Base-by-base conservation (phyloP, 2,113 vertebrate genomes). In the Mirounga angustirostris region DNA sequence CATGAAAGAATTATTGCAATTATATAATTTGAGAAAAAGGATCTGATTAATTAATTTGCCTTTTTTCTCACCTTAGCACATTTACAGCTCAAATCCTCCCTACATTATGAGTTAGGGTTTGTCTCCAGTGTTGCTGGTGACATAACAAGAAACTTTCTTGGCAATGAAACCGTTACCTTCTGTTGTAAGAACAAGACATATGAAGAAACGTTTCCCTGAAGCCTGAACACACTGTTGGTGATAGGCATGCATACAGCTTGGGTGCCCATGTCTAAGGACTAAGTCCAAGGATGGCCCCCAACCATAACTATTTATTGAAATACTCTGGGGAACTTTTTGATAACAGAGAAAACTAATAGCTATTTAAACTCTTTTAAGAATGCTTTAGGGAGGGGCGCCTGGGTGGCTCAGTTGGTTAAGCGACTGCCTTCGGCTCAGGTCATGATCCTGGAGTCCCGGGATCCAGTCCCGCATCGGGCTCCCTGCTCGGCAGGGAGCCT, bases 1-100 rank as follows among this genome's bases (percentile, higher is more conserved):
- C 69, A 58, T 63, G 92, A 78, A 89, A 94, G n/a, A 69, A 69
- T 73, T 86, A 83, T 58, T 93, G 4, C 26, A 50, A 73, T 93
- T 21, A 50, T 33, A 26, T 36, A 50, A 22, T 28, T 92, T 85
- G 33, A 85, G 71, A 88, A 26, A 13, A 91, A 54, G 22, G 24
- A 73, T 73, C 52, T 86, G 24, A 56, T 59, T 95, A 50, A 92
- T 73, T 85, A 2, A 83, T 80, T 88, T 80, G 69, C 56, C 15
- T 74, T 97, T 84, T 89, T 90, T 63, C 56, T 87, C 9, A 89
- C 13, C 30, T 91, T 24, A 56, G 24, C 50, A 92, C 7, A 43
- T 79, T 80, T 73, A 86, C 4, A 73, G 24, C 8, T 91, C 63
- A 91, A 65, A 74, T 91, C 43, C 7, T 79, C 4, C 69, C 26